Evolutionary conservation across 2,888 invertebrate genomes (phyloP), one percentile per base, ranked within the genome.

Genomic region (Drosophila demipolita): DNA sequence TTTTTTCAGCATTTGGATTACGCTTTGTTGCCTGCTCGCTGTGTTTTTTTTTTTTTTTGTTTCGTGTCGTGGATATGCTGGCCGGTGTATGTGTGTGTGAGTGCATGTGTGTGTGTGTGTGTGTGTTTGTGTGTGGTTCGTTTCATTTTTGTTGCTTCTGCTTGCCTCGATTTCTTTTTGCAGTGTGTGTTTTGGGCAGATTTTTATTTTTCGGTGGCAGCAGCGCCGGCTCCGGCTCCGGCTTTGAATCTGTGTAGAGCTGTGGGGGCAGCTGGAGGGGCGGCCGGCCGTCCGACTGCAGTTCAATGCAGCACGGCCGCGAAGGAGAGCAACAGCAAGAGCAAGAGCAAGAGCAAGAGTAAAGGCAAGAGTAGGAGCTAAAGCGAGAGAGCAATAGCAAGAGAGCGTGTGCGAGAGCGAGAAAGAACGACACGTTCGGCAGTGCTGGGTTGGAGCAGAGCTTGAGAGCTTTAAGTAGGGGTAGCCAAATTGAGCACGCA

Each of bases 131-230:
- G 64, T 69, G 54, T 68, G 60, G 58, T 68, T 33, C 50, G 36
- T 54, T 54, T 67, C 54, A 52, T 53, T 66, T 57, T 75, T 35
- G 36, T 66, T 71, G 58, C 69, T 62, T 74, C 55, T 66, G 75
- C 58, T 67, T 78, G 73, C 71, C 63, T 72, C 75, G 76, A 76
- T 76, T 80, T 76, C 66, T 80, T 73, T 73, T 76, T 83, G 78
- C 67, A 68, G 69, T 66, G 66, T 65, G 64, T 72, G 76, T 91
- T 89, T 82, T 89, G 83, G 90, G 80, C 89, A 90, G 89, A 89
- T 90, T 90, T 87, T 87, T 90, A 90, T 87, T 87, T 87, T 87
- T 87, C 85, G 89, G 84, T 83, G 78, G 73, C 76, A 59, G 76
- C 76, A 62, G 76, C 50, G 42, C 42, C 65, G 64, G 72, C 61